Base-by-base conservation (phyloP, 2,888 invertebrate species). In the Campoplex nolae region DNA sequence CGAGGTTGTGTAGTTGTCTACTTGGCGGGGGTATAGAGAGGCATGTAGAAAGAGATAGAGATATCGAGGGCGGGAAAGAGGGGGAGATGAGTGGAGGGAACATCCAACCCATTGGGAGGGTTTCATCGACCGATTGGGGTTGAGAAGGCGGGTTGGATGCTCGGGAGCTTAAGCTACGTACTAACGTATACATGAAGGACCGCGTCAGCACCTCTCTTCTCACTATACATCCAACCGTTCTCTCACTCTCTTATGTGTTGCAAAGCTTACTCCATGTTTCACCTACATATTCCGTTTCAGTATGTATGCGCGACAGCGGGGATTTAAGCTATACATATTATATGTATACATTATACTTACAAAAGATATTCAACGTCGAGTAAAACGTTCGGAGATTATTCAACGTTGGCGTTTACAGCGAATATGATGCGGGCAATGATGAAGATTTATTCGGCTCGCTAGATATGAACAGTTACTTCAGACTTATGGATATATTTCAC, bases 71-170 rank as follows among this genome's bases (percentile, higher is more conserved):
- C 11, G 45, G 67, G 51, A n/a, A 35, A 77, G 65, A 67, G 77
- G 48, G 77, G 35, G 77, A 35, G 48, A 13, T 48, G 45, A 83
- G n/a, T 70, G 65, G 80, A 90, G 88, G 73, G 87, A 88, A 88
- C 88, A 90, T 90, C 89, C 89, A 91, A 92, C 90, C 90, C 90
- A 91, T 91, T 90, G 90, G 90, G 91, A 90, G 92, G 92, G 91
- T 93, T 93, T 93, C 93, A 93, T 93, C 93, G 93, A 93, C 92
- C 93, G 90, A 92, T 92, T 91, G 91, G 91, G 90, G 90, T 88
- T 89, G 58, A 28, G 48, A 32, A 38, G 81, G 74, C 13, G 82
- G 82, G 67, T 38, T 56, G 67, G 74, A 82, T 82, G 54, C 75
- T 76, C 42, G 56, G 92, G 91, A 92, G 92, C 91, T 93, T 92